Evolutionary conservation across 2,797 vertebrate species (phyloP).

Genomic region (Artibeus lituratus): DNA sequence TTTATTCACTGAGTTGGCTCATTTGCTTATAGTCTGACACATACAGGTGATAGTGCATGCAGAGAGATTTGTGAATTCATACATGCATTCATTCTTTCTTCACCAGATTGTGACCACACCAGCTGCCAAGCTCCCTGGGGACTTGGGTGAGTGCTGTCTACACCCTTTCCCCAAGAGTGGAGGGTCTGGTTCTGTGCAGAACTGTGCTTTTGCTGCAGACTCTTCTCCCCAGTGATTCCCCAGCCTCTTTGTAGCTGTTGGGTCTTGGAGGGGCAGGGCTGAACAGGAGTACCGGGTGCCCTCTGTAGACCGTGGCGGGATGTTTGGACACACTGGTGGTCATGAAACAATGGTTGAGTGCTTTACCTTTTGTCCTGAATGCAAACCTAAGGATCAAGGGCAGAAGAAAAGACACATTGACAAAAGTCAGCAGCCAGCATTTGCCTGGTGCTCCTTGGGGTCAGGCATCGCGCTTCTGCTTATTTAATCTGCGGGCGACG

Average conservation of each 20-base stretch:
- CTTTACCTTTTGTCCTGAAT: neutral
- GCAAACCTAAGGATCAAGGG: neutral
- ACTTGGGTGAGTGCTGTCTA: neutral
- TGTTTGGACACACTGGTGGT: neutral
- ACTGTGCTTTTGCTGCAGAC: neutral
- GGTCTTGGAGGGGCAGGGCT: accelerated
- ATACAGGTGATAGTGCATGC: neutral
- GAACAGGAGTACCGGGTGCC: neutral
- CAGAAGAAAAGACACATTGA: neutral
- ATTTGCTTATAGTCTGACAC: neutral
- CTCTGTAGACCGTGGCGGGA: neutral
- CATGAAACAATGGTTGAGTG: neutral
- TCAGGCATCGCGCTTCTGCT: accelerated
- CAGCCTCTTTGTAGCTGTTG: neutral
- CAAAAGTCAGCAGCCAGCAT: neutral
- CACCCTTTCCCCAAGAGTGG: neutral
- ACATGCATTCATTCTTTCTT: neutral
- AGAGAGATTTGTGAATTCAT: neutral
- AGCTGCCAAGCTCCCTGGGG: neutral
- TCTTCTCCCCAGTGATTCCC: neutral
- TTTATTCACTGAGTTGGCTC: neutral
- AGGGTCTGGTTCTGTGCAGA: neutral
- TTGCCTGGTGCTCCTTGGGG: neutral
- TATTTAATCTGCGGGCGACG: neutral
- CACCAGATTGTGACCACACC: neutral